A percentile compares a stretch with the other conserved stretches of the same genome.
These are phyloP conservation scores for Chrysotoxum bicinctum DNA, from an alignment of 2,888 invertebrate species.

Conservation along the genomic window DNA sequence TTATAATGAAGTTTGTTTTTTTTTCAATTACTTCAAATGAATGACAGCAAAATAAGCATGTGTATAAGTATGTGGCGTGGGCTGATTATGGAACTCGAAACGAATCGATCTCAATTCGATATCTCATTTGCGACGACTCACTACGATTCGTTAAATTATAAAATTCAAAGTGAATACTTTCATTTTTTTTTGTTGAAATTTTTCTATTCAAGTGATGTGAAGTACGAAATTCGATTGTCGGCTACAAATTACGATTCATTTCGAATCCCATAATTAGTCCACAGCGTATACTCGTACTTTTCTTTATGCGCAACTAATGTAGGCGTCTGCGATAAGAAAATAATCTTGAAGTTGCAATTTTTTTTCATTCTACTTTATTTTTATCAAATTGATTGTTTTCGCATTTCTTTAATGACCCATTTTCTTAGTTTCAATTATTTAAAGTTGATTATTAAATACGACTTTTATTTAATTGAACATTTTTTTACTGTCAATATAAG, in stretches of 20 bases:
- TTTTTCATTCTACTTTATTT: slow-evolving; percentile 12
- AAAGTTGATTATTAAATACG: neutral
- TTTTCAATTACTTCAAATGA: no score
- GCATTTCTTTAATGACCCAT: slow-evolving; percentile 34
- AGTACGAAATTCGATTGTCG: neutral
- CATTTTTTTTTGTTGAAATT: neutral
- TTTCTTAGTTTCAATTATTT: slow-evolving; percentile 16
- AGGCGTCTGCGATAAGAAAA: slow-evolving; percentile 51
- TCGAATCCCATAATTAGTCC: neutral
- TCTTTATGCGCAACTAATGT: neutral
- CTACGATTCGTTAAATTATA: no score
- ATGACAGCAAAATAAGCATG: neutral
- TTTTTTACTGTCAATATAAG: neutral
- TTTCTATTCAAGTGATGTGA: neutral
- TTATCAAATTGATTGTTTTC: slow-evolving; percentile 23
- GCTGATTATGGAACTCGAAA: neutral
- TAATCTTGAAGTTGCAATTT: slow-evolving; percentile 41
- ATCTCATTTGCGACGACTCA: no score
- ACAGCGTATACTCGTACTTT: no score
- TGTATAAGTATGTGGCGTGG: neutral
- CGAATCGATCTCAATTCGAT: no score
- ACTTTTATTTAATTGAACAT: neutral
- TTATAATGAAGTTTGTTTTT: neutral
- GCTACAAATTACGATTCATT: neutral
- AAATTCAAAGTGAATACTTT: neutral